Conservation (phyloP, 2,888 invertebrate species). For the Pterostichus madidus region DNA sequence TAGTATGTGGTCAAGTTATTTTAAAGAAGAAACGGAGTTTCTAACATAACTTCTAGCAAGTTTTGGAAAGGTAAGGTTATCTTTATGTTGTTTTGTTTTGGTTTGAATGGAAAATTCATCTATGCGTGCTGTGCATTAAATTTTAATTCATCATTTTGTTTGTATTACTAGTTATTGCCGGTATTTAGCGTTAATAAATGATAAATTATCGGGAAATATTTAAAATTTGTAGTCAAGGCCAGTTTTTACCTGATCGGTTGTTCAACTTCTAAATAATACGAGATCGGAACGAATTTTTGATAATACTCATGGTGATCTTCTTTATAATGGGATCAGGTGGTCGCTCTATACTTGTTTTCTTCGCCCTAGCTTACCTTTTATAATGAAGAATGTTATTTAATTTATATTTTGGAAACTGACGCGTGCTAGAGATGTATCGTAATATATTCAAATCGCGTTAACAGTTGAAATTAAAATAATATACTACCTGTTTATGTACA, state of each 20-base stretch:
- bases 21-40: constrained; percentile 32
- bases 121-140: background rate
- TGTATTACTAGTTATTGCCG: background rate
- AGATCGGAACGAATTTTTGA: constrained; percentile 69
- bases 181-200: background rate
- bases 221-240: constrained; percentile 67
- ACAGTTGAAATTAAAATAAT: constrained; percentile 29
- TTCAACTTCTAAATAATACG: constrained; percentile 69
- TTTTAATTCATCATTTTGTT: constrained; percentile 25
- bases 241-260: constrained; percentile 69
- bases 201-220: constrained; percentile 22
- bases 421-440: constrained; percentile 43
- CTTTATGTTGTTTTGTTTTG: constrained; percentile 61
- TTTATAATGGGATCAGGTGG: constrained; percentile 56
- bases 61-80: constrained; percentile 65
- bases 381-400: constrained; percentile 51
- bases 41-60: constrained; percentile 49
- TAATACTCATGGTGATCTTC: constrained; percentile 66
- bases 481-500: background rate
- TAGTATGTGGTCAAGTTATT: constrained; percentile 54
- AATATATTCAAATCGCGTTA: constrained; percentile 26
- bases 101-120: constrained; percentile 26
- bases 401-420: constrained; percentile 48
- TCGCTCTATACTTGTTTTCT: constrained; percentile 59
- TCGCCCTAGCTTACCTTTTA: constrained; percentile 33